These are phyloP conservation scores for Neolamprologus falcicula DNA, from an alignment of 2,113 vertebrate genomes.

Conservation along the genomic window DNA sequence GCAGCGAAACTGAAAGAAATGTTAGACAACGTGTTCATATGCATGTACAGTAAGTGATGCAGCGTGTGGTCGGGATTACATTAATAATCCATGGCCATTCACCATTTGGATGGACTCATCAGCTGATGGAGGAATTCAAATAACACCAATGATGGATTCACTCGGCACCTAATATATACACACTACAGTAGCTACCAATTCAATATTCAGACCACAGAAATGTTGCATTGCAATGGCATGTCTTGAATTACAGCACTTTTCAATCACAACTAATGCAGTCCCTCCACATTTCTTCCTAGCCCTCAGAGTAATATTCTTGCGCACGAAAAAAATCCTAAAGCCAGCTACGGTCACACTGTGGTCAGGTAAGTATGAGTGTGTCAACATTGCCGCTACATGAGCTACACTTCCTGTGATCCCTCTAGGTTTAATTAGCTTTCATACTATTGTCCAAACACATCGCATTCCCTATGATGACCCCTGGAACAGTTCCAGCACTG, in stretches of 20 bases:
- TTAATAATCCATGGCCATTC: not conserved
- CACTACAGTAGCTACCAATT: not conserved
- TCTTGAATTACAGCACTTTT: not conserved
- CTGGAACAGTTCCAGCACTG: not conserved
- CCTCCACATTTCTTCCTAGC: not conserved
- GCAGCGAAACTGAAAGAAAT: not conserved
- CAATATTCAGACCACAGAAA: not conserved
- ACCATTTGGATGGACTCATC: not conserved
- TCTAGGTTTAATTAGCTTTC: not conserved
- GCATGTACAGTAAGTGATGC: not conserved
- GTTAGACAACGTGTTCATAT: not conserved
- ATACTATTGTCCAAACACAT: not conserved
- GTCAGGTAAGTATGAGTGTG: not conserved
- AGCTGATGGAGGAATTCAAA: not conserved
- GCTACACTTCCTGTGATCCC: not conserved
- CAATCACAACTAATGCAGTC: not conserved
- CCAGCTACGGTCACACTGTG: not conserved
- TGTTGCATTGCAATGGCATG: not conserved
- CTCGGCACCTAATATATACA: not conserved
- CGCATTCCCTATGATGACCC: not conserved
- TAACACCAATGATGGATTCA: not conserved
- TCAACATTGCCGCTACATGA: not conserved
- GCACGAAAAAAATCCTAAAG: not conserved
- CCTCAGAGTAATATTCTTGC: not conserved
- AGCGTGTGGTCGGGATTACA: not conserved